phyloP scores from a whole-genome alignment of 2,888 invertebrate genomes.

The Apamea sordens region DNA sequence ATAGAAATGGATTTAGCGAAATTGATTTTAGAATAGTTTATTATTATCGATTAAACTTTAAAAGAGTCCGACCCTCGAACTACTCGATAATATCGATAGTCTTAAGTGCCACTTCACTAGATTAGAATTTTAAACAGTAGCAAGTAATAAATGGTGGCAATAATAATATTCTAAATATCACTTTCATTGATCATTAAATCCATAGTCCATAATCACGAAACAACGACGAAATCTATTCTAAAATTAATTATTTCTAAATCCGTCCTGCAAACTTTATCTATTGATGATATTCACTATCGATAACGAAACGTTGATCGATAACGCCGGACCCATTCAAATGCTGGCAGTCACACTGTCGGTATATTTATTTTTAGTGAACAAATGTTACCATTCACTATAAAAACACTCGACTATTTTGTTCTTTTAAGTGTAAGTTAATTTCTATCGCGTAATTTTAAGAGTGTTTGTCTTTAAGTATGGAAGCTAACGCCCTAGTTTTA shows the following conservation, averaged over 20 bases:
- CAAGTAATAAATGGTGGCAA: slow-evolving; percentile 21
- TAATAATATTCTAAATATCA: slow-evolving; percentile 30
- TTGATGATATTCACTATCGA: slow-evolving; percentile 57
- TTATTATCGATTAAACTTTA: slow-evolving; percentile 6
- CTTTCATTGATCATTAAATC: slow-evolving; percentile 8
- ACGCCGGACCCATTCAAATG: slow-evolving; percentile 63
- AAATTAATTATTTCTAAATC: slow-evolving; percentile 64
- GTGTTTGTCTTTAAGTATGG: slow-evolving; percentile 67
- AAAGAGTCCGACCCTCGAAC: neutral
- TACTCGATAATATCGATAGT: slow-evolving; percentile 17
- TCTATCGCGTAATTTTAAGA: slow-evolving; percentile 78
- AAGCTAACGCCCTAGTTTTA: slow-evolving; percentile 41
- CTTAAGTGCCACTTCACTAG: slow-evolving; percentile 32
- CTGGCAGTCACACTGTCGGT: slow-evolving; percentile 60
- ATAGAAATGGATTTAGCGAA: slow-evolving; percentile 61
- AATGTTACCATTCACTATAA: slow-evolving; percentile 89
- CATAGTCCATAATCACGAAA: slow-evolving; percentile 32
- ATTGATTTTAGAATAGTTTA: slow-evolving; percentile 65
- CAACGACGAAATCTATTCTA: slow-evolving; percentile 56
- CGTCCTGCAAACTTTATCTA: slow-evolving; percentile 46
- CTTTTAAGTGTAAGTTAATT: slow-evolving; percentile 83
- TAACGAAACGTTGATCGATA: slow-evolving; percentile 49
- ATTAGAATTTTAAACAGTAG: slow-evolving; percentile 21
- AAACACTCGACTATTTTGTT: slow-evolving; percentile 82
- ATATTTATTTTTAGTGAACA: slow-evolving; percentile 86